Conservation (phyloP, 2,797 vertebrate genomes). For the Acanthurus lineatus region DNA sequence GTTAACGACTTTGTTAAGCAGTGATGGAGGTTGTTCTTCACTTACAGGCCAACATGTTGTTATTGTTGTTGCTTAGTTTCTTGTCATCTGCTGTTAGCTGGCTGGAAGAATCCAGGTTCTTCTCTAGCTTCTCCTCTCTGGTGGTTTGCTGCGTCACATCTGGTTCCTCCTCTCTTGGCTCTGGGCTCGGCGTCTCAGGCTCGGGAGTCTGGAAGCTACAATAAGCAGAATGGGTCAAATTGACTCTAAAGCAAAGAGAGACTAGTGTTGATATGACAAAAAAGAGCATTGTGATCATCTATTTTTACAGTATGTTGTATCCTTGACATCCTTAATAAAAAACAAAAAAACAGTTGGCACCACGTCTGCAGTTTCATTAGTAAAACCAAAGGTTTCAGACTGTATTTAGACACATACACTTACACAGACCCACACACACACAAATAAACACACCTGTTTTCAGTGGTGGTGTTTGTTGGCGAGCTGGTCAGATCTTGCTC, state of each 20-base stretch:
- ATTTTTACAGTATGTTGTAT: neutral
- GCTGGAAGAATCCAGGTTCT: conserved; percentile 67
- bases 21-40: neutral
- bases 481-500: conserved; percentile 80
- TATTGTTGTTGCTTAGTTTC: conserved; percentile 83
- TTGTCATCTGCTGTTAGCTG: conserved; percentile 84
- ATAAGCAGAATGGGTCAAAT: neutral
- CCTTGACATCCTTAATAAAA: neutral
- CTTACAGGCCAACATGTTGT: conserved; percentile 84
- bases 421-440: neutral
- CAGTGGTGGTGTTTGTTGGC: conserved; percentile 67
- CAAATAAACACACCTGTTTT: conserved; percentile 68
- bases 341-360: neutral
- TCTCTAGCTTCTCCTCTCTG: conserved; percentile 44
- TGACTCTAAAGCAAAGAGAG: neutral
- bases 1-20: neutral
- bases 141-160: conserved; percentile 51
- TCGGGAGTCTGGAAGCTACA: conserved; percentile 71
- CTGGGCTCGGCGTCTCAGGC: conserved; percentile 62
- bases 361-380: neutral
- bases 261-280: neutral
- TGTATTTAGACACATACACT: too few species aligned
- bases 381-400: too few species aligned
- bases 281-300: neutral
- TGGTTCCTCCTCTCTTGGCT: conserved; percentile 54